Percentiles rank a stretch among this genome's conserved stretches.
phyloP scores from a whole-genome alignment of 2,797 vertebrate genomes.

The Syndactyla subalaris region DNA sequence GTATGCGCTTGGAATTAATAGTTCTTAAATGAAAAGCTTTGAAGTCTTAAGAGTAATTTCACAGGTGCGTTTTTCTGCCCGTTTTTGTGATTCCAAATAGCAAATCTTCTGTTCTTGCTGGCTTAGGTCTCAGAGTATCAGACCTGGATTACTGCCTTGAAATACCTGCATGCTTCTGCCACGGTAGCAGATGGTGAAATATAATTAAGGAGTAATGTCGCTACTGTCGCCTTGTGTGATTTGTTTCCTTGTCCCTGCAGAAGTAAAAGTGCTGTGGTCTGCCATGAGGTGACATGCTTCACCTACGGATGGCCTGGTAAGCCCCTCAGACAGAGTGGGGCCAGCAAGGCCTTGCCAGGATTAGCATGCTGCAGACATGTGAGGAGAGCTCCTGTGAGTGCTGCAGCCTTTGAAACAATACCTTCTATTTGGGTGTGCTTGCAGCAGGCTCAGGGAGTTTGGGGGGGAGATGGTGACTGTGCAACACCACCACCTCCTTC shows the following conservation, averaged over 20 bases:
- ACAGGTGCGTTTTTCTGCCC: constrained; percentile 23
- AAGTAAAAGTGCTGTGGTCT: constrained; percentile 48
- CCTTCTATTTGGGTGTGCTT: neutral
- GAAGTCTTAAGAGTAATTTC: constrained; percentile 31
- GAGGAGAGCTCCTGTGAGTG: neutral
- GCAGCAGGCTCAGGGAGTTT: neutral
- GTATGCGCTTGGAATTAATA: constrained; percentile 62
- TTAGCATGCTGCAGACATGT: neutral
- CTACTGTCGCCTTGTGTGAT: neutral
- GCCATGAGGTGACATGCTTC: constrained; percentile 25
- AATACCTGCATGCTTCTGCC: constrained; percentile 12
- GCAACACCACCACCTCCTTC: neutral
- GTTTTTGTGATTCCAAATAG: neutral
- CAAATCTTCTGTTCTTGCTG: neutral
- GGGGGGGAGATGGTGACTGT: rapidly evolving
- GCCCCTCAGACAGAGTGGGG: neutral
- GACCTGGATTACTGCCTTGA: neutral
- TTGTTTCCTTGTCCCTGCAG: constrained; percentile 12
- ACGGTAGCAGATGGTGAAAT: constrained; percentile 7
- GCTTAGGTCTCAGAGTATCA: neutral
- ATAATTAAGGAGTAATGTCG: constrained; percentile 6
- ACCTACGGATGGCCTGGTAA: neutral
- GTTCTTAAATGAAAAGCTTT: constrained; percentile 41
- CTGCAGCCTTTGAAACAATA: neutral
- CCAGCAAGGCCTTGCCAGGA: neutral